Evolutionary conservation across 64 coral and sea anemone genomes (phyloP).

Genomic region (Actinia tenebrosa): DNA sequence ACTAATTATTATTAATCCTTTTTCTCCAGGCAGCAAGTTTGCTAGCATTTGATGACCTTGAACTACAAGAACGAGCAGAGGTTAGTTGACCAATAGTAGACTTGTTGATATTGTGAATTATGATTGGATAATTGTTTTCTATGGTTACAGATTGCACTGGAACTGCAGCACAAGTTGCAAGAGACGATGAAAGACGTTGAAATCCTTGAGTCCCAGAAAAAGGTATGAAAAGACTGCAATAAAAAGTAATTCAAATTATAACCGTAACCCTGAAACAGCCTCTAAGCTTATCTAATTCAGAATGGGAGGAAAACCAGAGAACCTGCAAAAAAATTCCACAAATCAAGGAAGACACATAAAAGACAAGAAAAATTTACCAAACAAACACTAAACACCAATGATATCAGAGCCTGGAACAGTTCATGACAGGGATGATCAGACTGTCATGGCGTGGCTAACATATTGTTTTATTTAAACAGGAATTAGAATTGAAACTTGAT

Average conservation of each 20-base stretch:
- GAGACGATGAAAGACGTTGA: constrained; percentile 37
- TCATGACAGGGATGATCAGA: too few relatives aligned
- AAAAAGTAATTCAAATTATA: too few relatives aligned
- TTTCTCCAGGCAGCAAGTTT: constrained; percentile 16
- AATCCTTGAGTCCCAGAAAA: constrained; percentile 20
- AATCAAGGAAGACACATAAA: too few relatives aligned
- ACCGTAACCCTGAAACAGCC: too few relatives aligned
- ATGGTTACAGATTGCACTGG: constrained; percentile 35
- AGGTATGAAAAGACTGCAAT: not conserved
- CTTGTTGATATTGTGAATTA: not conserved
- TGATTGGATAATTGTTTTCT: not conserved
- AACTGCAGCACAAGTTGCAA: constrained; percentile 27
- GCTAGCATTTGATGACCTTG: constrained; percentile 16
- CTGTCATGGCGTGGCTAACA: not conserved
- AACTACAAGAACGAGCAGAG: constrained; percentile 18
- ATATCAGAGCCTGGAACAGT: too few relatives aligned
- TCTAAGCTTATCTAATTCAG: too few relatives aligned
- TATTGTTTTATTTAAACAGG: constrained; percentile 13
- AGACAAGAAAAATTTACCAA: too few relatives aligned
- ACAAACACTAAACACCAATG: too few relatives aligned
- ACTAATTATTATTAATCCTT: not conserved
- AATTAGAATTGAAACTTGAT: constrained; percentile 54
- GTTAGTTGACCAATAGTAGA: not conserved
- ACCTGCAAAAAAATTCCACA: too few relatives aligned
- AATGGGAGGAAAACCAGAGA: too few relatives aligned